Base-by-base conservation (phyloP, 2,888 invertebrate genomes). In the Drosophila maculinotata region DNA sequence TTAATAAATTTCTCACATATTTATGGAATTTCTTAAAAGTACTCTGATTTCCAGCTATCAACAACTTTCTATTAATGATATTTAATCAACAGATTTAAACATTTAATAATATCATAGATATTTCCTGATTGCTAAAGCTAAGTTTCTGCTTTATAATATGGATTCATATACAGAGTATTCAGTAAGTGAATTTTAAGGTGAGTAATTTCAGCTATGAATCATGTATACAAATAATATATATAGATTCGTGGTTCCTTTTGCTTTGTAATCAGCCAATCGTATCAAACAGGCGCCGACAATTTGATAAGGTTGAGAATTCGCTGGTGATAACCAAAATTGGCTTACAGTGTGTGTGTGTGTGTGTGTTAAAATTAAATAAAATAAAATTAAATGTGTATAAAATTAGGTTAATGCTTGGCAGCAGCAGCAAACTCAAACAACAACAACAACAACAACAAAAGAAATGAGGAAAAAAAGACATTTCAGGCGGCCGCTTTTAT, bases 341-440 rank as follows among this genome's bases (percentile, higher is more conserved):
- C 10, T 3, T 1, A 45, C 17, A 33, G 4, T 12, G 35, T 47
- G 20, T 59, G 51, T 48, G 25, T 44, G 51, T 69, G 66, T 82
- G 85, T 86, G 79, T 69, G 68, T 70, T 82, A 70, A 87, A 86
- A 84, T 84, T 87, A 87, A 86, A 87, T 85, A 83, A 84, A 81
- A 81, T 83, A 83, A 84, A 87, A 84, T 87, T 83, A 86, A 85
- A 85, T 87, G 84, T 67, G 71, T 80, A 87, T 83, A 87, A 85
- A 85, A 85, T 85, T 87, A 86, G 86, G 84, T 86, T 85, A 85
- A 85, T 87, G 84, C 70, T 65, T 56, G 54, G 47, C 69, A 63
- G 42, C 51, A 59, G 42, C 56, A 44, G 48, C 45, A n/a, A n/a
- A n/a, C n/a, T n/a, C 33, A 45, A 62, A 42, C 3, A n/a, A 1